Base-by-base conservation (phyloP, 30 jellyfish, hydroid and myxozoan species). In the Cassiopea xamachana region DNA sequence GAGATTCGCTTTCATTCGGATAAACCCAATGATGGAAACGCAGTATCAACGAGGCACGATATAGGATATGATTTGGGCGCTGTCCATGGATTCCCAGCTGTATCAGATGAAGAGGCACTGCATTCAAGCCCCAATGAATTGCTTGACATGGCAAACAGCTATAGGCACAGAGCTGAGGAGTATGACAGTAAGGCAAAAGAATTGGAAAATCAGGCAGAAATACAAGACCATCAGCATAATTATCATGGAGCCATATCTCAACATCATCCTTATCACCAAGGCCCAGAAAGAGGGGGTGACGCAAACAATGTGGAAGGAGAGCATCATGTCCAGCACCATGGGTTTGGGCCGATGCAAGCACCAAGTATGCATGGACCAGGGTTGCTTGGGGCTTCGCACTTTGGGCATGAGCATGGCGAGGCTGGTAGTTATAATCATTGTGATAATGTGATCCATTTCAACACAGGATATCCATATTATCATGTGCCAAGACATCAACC, bases 131-230 rank as follows among this genome's bases (percentile, higher is more conserved):
- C 92, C 1, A 92, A 89, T 14, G 92, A 89, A 19, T 77, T 81
- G 55, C 73, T 89, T 5, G 95, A 88, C 46, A 88, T 77, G 81
- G 95, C 95, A 55, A 88, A 88, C 79, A 92, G 84, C n/a, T 86
- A 74, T 61, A 92, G 92, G 79, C 88, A 77, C 62, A 46, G 91
- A 64, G 98, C 98, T 1, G 98, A 92, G 19, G 93, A 85, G 51
- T 92, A 67, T 61, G 91, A 86, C 17, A 84, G 94, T 67, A 92
- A 92, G 75, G 98, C 98, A 8, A 85, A 92, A 75, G 98, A 92
- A 59, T 70, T 92, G 45, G 90, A 79, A 67, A 92, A 92, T 71
- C 89, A 85, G 48, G 98, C 98, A 72, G 95, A 85, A 39, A 83
- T 92, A 46, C 90, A 84, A 48, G 95, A 92, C 45, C 98, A 92